Conservation (phyloP, 2,888 invertebrate species). For the Oxycera nigricornis region DNA sequence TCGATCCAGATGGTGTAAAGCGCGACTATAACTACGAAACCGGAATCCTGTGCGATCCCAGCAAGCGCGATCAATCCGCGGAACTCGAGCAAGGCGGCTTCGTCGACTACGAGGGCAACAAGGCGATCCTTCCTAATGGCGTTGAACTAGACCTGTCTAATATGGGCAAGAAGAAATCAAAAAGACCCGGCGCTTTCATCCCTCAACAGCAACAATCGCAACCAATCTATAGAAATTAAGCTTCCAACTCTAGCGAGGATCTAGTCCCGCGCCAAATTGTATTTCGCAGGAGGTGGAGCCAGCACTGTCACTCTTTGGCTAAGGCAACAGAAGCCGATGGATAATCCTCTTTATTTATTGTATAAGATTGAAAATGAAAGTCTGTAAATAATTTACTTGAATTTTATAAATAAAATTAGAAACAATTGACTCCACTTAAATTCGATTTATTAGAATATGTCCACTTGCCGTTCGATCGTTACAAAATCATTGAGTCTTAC, state of each 20-base stretch:
- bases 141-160: conserved; percentile 73
- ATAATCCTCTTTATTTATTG: conserved; percentile 17
- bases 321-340: background rate
- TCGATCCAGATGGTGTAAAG: conserved; percentile 82
- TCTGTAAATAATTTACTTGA: conserved; percentile 36
- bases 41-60: conserved; percentile 70
- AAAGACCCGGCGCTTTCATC: conserved; percentile 65
- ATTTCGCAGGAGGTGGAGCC: no score
- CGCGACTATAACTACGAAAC: conserved; percentile 84
- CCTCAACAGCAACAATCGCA: conserved; percentile 47
- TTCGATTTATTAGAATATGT: background rate
- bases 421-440: background rate
- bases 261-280: background rate
- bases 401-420: conserved; percentile 54
- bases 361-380: conserved; percentile 16
- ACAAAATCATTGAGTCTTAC: background rate
- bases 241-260: background rate
- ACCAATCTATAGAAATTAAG: conserved; percentile 47
- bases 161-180: conserved; percentile 74
- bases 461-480: background rate
- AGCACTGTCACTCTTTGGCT: no score
- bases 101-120: conserved; percentile 77
- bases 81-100: conserved; percentile 69
- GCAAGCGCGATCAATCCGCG: conserved; percentile 62
- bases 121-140: conserved; percentile 75